Base-by-base conservation (phyloP, 2,113 vertebrate genomes). In the Zosterops borbonicus region DNA sequence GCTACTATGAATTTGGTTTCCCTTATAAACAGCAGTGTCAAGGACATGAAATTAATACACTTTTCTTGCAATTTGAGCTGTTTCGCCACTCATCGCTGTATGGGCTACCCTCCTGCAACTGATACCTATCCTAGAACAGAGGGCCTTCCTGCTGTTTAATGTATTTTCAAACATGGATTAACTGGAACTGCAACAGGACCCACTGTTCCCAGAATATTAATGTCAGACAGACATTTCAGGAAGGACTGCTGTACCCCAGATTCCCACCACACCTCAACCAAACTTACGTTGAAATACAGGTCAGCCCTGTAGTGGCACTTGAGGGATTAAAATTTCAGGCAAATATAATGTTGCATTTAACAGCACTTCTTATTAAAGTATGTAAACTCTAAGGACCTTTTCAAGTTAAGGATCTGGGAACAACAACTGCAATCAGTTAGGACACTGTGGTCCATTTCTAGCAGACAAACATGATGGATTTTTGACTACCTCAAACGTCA, bases 221-320 rank as follows among this genome's bases (percentile, higher is more conserved):
- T 47, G 46, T 68, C 84, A 77, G 79, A 42, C 63, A 88, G 63
- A 49, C 35, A 68, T 58, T 89, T 92, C 91, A 91, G 77, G 91
- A 92, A 89, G 58, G 64, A 62, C 60, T 78, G 35, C 83, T 42
- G 2, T 14, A 46, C 14, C 20, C 20, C 17, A 59, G 80, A 75
- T 94, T 95, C 92, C 77, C 83, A 94, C 71, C 86, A 94, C 73
- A 79, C 73, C 87, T 94, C 65, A 64, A 2, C 28, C 68, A 64
- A 68, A n/a, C 31, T 71, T 52, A 33, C 0, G 0, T 0, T 56
- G 87, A 94, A 95, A 91, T 80, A 83, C 74, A 91, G 58, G 83
- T 85, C 83, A 94, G 68, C 76, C 89, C 86, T 96, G 88, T 83
- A 88, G 70, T 46, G 76, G 69, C 78, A 88, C 64, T 70, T n/a